phyloP scores from a whole-genome alignment of 2,113 vertebrate genomes.

The Ptyas mucosa region DNA sequence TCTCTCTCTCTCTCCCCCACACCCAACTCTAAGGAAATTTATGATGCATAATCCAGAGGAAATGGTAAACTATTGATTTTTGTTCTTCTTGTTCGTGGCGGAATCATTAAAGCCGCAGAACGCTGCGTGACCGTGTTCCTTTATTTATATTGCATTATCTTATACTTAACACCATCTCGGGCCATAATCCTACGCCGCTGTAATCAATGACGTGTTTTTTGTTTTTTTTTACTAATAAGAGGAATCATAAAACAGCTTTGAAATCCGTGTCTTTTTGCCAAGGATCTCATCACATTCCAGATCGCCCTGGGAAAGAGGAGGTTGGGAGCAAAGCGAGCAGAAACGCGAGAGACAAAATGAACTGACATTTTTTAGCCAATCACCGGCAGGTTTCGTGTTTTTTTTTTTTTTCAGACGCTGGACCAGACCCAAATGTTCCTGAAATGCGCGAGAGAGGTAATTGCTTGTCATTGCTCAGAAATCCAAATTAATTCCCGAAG shows the following conservation, averaged over 20 bases:
- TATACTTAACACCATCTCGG: conserved; percentile 28
- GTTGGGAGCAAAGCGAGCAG: fast-evolving
- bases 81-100: conserved; percentile 2
- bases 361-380: background rate
- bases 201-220: background rate
- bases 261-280: conserved; percentile 52
- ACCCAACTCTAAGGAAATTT: background rate
- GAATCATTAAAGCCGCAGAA: conserved; percentile 41
- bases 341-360: background rate
- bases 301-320: background rate
- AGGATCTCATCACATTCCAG: conserved; percentile 19
- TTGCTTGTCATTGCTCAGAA: conserved; percentile 65
- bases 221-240: background rate
- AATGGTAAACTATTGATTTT: conserved; percentile 55
- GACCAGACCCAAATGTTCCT: conserved; percentile 66
- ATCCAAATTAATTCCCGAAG: conserved; percentile 65
- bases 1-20: background rate
- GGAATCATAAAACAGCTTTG: conserved; percentile 39
- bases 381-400: conserved; percentile 26
- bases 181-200: background rate
- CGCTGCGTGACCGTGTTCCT: conserved; percentile 43
- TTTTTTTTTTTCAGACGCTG: conserved; percentile 45
- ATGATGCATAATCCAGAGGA: conserved; percentile 46
- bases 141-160: conserved; percentile 26
- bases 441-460: conserved; percentile 70